Evolutionary conservation across 92 coral and sea anemone genomes (phyloP).

Genomic region (Phenganax subtilis): DNA sequence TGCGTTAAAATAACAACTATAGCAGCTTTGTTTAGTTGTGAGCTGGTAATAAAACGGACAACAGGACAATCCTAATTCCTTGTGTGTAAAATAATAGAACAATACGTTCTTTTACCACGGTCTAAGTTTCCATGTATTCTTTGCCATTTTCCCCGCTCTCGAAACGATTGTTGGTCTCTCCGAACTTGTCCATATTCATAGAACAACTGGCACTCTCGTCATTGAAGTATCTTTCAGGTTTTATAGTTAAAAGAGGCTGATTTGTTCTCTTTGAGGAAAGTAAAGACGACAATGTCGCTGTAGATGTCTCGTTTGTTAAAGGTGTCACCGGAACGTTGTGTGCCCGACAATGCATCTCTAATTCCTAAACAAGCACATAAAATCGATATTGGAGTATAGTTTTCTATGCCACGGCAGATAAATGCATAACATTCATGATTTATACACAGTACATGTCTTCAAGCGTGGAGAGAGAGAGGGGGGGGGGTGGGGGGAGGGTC

Average conservation of each 20-base stretch:
- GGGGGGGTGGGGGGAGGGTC: no score
- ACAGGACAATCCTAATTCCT: background rate
- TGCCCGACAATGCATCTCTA: slow-evolving; percentile 98
- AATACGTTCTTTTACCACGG: no score
- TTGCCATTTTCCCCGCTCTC: background rate
- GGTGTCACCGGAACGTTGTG: slow-evolving; percentile 98
- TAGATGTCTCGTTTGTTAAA: slow-evolving; percentile 81
- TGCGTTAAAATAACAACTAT: background rate
- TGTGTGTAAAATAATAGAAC: background rate
- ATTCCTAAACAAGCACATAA: slow-evolving; percentile 53
- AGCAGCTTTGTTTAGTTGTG: background rate
- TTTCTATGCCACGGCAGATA: background rate
- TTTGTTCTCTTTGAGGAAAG: slow-evolving; percentile 48
- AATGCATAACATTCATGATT: background rate
- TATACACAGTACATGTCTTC: background rate
- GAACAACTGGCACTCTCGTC: slow-evolving; percentile 22
- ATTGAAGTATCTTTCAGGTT: slow-evolving; percentile 1
- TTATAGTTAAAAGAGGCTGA: background rate
- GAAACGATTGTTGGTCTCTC: background rate
- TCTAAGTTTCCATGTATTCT: background rate
- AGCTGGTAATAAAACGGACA: no score
- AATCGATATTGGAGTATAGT: background rate
- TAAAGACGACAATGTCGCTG: slow-evolving; percentile 76
- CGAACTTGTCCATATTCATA: slow-evolving; percentile 20
- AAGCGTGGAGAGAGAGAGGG: no score